Evolutionary conservation across 2,113 vertebrate species (phyloP), one percentile per base, ranked within the genome.

Genomic region (Melospiza melodia): DNA sequence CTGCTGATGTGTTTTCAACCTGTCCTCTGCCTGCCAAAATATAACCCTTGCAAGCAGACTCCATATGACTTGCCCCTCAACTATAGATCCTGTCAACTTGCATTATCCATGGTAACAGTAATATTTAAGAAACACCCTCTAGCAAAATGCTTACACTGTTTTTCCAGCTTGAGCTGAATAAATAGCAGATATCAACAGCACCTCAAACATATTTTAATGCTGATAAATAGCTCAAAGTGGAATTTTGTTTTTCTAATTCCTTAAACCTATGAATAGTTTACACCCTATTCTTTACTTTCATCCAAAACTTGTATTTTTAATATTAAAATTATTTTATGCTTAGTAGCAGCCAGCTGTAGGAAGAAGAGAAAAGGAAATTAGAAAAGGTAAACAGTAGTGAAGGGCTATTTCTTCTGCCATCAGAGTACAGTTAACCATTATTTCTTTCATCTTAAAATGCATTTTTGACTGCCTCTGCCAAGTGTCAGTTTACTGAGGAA

Each of bases 81-180:
- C 87, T 89, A 92, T 28, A 96, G 93, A 96, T 94, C 76, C 93
- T 97, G 97, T 96, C 96, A 97, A 75, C 84, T 96, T 97, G 63
- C 48, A 93, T 97, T 95, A 97, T 41, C 84, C 67, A 57, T 71
- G 37, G 11, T 54, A 96, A 95, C 79, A 96, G 82, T 59, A 96
- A 94, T 82, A 93, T 89, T 92, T 93, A 94, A 94, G 94, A 94
- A 95, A 81, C 54, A 90, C 24, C 95, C 91, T 89, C 66, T 51
- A 93, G 93, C 61, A 52, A 88, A 95, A 95, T 54, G 68, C 92
- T 97, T 84, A 89, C 82, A 76, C 55, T 68, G 63, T 52, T 71
- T 63, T 94, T 95, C 92, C 43, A 81, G 72, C 73, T 46, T 37
- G 31, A 94, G 43, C 37, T 18, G 6, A 97, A 96, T 77, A 96